Conservation (phyloP, 2,797 vertebrate species). For the Artibeus jamaicensis region DNA sequence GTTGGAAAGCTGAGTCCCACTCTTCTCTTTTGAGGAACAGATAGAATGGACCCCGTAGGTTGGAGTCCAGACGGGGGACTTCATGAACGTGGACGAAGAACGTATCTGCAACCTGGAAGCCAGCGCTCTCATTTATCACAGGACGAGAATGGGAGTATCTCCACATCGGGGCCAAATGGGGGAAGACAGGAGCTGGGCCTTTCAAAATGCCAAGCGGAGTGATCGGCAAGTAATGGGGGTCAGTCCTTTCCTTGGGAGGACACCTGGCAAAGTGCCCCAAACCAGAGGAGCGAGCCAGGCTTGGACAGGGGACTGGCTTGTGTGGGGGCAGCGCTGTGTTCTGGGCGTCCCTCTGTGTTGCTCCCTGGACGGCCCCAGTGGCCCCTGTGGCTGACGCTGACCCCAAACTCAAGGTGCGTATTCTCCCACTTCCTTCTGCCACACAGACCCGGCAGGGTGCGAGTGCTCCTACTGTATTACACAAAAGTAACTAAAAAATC, state of each 20-base stretch:
- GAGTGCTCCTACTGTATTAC: neutral
- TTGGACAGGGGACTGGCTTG: rapidly evolving
- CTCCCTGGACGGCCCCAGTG: rapidly evolving
- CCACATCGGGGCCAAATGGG: neutral
- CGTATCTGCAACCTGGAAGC: neutral
- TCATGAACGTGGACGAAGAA: rapidly evolving
- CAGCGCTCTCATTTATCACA: neutral
- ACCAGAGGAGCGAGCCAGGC: neutral
- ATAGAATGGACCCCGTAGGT: neutral
- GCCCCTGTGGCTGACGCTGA: neutral
- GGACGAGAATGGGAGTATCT: neutral
- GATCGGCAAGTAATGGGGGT: neutral
- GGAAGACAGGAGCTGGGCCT: neutral
- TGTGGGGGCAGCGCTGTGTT: rapidly evolving
- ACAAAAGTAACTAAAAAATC: neutral
- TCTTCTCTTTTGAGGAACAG: neutral
- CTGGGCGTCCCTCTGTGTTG: neutral
- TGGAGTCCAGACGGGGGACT: neutral
- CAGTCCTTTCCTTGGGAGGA: neutral
- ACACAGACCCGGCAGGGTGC: neutral
- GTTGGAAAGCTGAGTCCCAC: neutral
- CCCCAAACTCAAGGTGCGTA: neutral
- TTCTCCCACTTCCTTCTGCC: neutral
- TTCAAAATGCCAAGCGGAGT: neutral
- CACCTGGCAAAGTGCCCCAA: neutral